phyloP scores from a whole-genome alignment of 2,113 vertebrate genomes.

The Notiomystis cincta region DNA sequence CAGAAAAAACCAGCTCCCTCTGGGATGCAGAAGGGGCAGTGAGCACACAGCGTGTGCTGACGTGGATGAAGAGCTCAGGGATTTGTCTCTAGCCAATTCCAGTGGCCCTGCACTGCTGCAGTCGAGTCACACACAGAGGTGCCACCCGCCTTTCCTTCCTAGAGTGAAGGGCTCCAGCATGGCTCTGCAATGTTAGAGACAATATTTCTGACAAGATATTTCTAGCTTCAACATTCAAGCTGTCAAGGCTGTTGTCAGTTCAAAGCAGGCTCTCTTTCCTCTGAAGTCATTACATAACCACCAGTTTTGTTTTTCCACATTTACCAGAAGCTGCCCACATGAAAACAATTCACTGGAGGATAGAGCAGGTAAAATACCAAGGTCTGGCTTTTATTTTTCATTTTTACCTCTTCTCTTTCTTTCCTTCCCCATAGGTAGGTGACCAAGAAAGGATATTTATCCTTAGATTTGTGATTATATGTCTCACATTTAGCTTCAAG shows the following conservation, averaged over 20 bases:
- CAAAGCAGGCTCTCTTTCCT: constrained; percentile 26
- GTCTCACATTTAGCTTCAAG: background rate
- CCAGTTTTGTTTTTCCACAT: constrained; percentile 27
- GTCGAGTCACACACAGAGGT: accelerated
- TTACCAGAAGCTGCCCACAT: background rate
- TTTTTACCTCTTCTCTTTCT: background rate
- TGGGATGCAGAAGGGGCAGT: background rate
- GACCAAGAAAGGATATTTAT: background rate
- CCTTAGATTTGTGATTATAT: background rate
- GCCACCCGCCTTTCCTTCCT: background rate
- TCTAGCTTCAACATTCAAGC: constrained; percentile 46
- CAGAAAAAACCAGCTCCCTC: background rate
- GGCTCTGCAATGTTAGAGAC: background rate
- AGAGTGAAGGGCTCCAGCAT: background rate
- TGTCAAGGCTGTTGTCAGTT: constrained; percentile 56
- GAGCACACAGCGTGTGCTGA: background rate
- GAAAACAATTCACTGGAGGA: background rate
- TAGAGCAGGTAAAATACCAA: background rate
- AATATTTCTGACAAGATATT: constrained; percentile 29
- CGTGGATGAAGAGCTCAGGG: background rate
- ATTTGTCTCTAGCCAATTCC: accelerated
- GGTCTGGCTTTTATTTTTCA: background rate
- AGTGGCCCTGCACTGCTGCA: background rate
- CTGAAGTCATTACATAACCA: constrained; percentile 50
- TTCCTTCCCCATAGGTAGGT: background rate